Evolutionary conservation across 2,888 invertebrate genomes (phyloP).

Genomic region (Cheilosia scutellata): DNA sequence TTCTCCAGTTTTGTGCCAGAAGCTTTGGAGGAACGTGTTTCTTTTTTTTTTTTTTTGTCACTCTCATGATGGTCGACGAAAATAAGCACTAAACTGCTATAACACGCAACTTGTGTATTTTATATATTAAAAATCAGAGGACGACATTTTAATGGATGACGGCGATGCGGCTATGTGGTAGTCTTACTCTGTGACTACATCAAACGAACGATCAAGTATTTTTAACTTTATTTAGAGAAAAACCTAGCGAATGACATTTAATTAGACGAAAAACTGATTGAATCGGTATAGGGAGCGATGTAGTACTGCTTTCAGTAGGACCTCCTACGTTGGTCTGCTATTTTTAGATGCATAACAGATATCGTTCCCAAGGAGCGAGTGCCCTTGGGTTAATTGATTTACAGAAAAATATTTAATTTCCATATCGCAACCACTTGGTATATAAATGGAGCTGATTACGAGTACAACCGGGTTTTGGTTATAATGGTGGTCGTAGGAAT

Average conservation of each 20-base stretch:
- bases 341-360: slow-evolving; percentile 25
- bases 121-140: slow-evolving; percentile 68
- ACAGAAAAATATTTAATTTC: slow-evolving; percentile 9
- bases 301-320: background rate
- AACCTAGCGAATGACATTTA: slow-evolving; percentile 46
- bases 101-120: slow-evolving; percentile 63
- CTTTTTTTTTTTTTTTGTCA: background rate
- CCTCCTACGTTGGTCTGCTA: slow-evolving; percentile 42
- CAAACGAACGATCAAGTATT: slow-evolving; percentile 5
- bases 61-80: slow-evolving; percentile 12
- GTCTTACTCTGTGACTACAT: slow-evolving; percentile 21
- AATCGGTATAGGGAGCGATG: background rate
- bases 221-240: slow-evolving; percentile 11
- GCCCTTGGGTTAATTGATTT: slow-evolving; percentile 48
- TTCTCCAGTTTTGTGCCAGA: background rate
- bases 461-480: background rate
- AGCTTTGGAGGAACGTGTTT: slow-evolving; percentile 37
- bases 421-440: slow-evolving; percentile 52
- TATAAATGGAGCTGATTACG: slow-evolving; percentile 21
- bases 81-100: slow-evolving; percentile 16
- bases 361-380: too few species aligned
- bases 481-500: slow-evolving; percentile 11
- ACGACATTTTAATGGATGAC: slow-evolving; percentile 67
- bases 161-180: slow-evolving; percentile 37
- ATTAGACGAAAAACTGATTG: slow-evolving; percentile 31